A percentile compares a stretch with the other conserved stretches of the same genome.
phyloP scores from a whole-genome alignment of 35 echinoderm and acorn worm genomes.

The Eucidaris tribuloides region DNA sequence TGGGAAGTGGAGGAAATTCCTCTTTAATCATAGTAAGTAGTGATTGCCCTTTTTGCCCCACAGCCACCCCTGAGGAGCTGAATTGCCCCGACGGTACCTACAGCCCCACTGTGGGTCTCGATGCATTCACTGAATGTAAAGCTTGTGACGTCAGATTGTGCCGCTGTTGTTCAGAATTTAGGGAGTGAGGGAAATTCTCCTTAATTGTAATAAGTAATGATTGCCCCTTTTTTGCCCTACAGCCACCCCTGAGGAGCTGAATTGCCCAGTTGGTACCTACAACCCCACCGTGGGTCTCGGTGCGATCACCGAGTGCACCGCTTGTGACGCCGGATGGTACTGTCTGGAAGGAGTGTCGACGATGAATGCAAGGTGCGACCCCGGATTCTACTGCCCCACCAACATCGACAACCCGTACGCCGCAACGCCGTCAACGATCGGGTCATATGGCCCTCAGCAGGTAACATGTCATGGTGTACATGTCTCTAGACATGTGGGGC shows the following conservation, averaged over 20 bases:
- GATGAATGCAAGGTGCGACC: constrained; percentile 18
- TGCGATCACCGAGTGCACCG: constrained; percentile 75
- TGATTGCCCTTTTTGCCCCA: too few species aligned
- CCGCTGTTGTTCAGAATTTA: too few species aligned
- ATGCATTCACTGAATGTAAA: constrained; percentile 66
- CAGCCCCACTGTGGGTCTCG: constrained; percentile 65
- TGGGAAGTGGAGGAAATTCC: too few species aligned
- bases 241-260: constrained; percentile 90
- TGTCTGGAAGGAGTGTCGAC: constrained; percentile 71
- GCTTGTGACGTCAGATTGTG: constrained; percentile 64
- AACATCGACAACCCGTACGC: constrained; percentile 92
- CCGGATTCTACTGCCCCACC: constrained; percentile 92
- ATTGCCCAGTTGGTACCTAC: constrained; percentile 90
- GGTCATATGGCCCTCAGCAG: constrained; percentile 91
- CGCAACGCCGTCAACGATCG: constrained; percentile 51
- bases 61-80: constrained; percentile 72
- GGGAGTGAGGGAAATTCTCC: neutral
- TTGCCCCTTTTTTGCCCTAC: too few species aligned
- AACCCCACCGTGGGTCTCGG: constrained; percentile 77
- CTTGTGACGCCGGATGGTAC: constrained; percentile 80
- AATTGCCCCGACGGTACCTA: constrained; percentile 85
- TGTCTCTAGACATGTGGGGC: too few species aligned
- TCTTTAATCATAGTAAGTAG: too few species aligned
- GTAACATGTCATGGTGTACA: too few species aligned
- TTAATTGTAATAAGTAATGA: too few species aligned